Evolutionary conservation across 2,888 invertebrate genomes (phyloP).

Genomic region (Melangyna quadrimaculata): DNA sequence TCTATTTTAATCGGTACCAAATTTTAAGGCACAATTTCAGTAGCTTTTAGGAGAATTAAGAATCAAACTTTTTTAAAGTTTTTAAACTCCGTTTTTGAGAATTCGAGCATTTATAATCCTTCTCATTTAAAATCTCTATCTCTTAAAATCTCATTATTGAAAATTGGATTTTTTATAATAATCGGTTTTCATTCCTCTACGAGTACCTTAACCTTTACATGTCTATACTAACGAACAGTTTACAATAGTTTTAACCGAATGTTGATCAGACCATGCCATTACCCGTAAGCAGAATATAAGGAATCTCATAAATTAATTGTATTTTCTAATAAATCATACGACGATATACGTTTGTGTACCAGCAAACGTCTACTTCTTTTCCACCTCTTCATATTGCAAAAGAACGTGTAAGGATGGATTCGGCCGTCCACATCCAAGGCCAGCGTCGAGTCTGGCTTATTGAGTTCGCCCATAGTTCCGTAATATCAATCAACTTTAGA

Average conservation of each 20-base stretch:
- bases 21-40: too few species aligned
- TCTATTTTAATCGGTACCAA: too few species aligned
- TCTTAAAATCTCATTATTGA: too few species aligned
- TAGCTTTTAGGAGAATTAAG: too few species aligned
- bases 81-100: too few species aligned
- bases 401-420: slow-evolving; percentile 35
- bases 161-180: too few species aligned
- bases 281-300: slow-evolving; percentile 31
- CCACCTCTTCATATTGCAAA: slow-evolving; percentile 42
- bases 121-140: too few species aligned
- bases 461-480: slow-evolving; percentile 46
- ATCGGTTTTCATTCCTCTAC: too few species aligned
- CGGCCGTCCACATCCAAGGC: slow-evolving; percentile 18
- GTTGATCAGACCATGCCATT: slow-evolving; percentile 1
- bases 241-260: neutral
- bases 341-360: neutral
- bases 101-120: too few species aligned
- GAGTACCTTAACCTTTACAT: too few species aligned
- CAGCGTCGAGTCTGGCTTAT: slow-evolving; percentile 60
- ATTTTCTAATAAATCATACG: slow-evolving; percentile 50
- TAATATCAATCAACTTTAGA: slow-evolving; percentile 61
- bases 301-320: slow-evolving; percentile 53
- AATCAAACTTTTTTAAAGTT: too few species aligned
- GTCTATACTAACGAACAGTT: neutral
- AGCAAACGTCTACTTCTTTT: neutral